Base-by-base conservation (phyloP, 2,113 vertebrate genomes). In the Poeciliopsis occidentalis region DNA sequence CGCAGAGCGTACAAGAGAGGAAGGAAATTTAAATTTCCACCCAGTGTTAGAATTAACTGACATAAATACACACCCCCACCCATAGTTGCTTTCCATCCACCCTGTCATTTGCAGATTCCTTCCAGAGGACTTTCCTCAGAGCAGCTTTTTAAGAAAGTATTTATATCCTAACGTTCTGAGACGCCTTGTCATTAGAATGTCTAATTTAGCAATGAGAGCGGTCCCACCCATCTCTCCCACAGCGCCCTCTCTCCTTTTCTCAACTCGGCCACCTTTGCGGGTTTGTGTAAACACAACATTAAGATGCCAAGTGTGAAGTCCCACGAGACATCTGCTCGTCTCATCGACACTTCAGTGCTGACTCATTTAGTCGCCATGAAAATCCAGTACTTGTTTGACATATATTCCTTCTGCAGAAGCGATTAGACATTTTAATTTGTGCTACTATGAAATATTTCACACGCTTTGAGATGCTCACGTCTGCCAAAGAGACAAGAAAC, bases 151-250 rank as follows among this genome's bases (percentile, higher is more conserved):
- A 88, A 72, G 31, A 61, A 73, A 44, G 29, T 92, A 93, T 93
- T 91, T 93, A 83, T 89, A 88, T 57, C 60, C 19, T 60, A n/a
- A 78, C 85, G 85, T 84, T 84, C 30, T 39, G 8, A 64, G 61
- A 31, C 30, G 84, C 84, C 92, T 89, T 93, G 91, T 94, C 89
- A 94, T 94, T 94, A 93, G 67, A 67, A 71, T 2, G 31, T 77
- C 80, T 81, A 81, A 70, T 85, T 85, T 90, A 90, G 87, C 54
- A 75, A 12, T 11, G 0, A 32, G 66, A 11, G 29, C 11, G 67
- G 87, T 70, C 73, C 81, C 91, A 83, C 87, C 87, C 89, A 69
- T 77, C 29, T 29, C 75, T 82, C 84, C 80, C 85, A 88, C 82
- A 76, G 69, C 64, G 66, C 75, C 63, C 54, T 82, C 63, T 67